Evolutionary conservation across 2,113 vertebrate genomes (phyloP), one percentile per base, ranked within the genome.

Genomic region (Gobiocypris rarus): DNA sequence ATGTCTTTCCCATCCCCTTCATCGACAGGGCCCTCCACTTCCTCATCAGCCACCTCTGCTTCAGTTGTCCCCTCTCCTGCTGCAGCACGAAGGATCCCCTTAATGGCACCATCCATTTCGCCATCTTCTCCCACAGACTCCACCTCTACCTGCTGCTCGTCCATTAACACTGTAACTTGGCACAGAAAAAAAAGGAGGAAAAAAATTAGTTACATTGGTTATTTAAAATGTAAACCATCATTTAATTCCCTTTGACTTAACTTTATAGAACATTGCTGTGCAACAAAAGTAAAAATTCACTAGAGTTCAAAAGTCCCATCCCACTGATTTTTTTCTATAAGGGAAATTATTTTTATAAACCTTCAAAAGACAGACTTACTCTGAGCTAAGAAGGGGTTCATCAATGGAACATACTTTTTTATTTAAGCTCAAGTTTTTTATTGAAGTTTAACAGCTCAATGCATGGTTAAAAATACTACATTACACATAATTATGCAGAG

Each of bases 131-230:
- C 69, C 1, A 81, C n/a, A 9, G 14, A 28, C 19, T 88, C 86
- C 22, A 84, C 75, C 45, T 87, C 87, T 19, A 76, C 83, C 4
- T 91, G 87, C 22, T 90, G 89, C 73, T 88, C 83, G 1, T 74
- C 24, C 71, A 89, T 88, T 45, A 89, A 86, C 26, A 90, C 92
- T 87, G 79, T 88, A 71, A 88, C 87, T 88, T 48, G 41, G 15
- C 26, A 34, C 17, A 80, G 75, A 3, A 81, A 63, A 9, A 88
- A 34, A 43, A 59, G 85, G 15, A 70, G 34, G 61, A 14, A 58
- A 19, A 50, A 73, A 74, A 50, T 9, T 38, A 67, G 8, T 38
- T 5, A 26, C 31, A 54, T 4, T 0, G 3, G 31, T 28, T n/a
- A 50, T 52, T 28, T 74, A 17, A 28, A 63, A 65, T 31, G 22